Conservation (phyloP, 2,888 invertebrate genomes). For the Pseudococcus viburni region DNA sequence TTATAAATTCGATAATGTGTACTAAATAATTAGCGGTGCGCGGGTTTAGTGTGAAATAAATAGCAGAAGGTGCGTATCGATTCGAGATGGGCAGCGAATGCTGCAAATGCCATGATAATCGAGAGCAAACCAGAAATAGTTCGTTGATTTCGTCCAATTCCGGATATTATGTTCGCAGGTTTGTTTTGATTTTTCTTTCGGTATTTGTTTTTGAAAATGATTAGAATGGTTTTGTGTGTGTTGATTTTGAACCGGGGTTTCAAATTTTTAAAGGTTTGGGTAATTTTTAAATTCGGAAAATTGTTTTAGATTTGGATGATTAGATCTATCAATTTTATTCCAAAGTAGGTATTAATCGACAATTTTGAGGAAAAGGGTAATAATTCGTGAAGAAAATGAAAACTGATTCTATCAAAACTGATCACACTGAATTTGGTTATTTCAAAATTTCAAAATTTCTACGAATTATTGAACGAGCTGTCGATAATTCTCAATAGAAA, state of each 20-base stretch:
- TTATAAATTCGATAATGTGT: not conserved
- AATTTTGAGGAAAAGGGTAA: too few species aligned
- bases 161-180: conserved; percentile 60
- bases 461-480: too few species aligned
- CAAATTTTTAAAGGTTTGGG: not conserved
- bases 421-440: too few species aligned
- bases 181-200: conserved; percentile 4
- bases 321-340: too few species aligned
- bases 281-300: too few species aligned
- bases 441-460: too few species aligned
- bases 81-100: conserved; percentile 75
- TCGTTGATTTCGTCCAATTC: conserved; percentile 60
- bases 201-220: not conserved
- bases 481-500: too few species aligned
- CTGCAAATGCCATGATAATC: conserved; percentile 75
- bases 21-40: conserved; percentile 8
- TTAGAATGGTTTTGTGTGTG: not conserved
- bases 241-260: too few species aligned
- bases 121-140: conserved; percentile 51
- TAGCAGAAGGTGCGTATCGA: not conserved
- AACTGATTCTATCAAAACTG: too few species aligned
- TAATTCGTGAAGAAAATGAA: too few species aligned
- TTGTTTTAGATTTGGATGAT: too few species aligned
- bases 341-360: too few species aligned
- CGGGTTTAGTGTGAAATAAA: conserved; percentile 2